Evolutionary conservation across 2,888 invertebrate genomes (phyloP).

Genomic region (Dromius quadrimaculatus): DNA sequence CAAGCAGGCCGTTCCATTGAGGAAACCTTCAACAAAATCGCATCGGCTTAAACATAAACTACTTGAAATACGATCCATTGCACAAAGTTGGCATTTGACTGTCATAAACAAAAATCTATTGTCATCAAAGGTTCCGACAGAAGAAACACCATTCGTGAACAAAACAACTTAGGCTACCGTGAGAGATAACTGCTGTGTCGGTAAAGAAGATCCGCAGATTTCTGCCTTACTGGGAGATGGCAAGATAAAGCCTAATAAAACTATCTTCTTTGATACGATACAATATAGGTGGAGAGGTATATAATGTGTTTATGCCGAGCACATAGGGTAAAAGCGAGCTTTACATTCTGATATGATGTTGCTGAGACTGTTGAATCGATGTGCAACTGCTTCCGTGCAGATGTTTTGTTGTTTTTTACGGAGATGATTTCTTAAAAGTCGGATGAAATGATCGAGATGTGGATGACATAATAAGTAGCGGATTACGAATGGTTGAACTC

Average conservation of each 20-base stretch:
- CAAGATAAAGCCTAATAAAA: slow-evolving; percentile 36
- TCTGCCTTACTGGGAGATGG: slow-evolving; percentile 42
- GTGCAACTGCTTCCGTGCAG: background rate
- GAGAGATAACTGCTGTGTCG: slow-evolving; percentile 22
- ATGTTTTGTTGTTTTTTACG: background rate
- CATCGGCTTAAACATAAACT: slow-evolving; percentile 1
- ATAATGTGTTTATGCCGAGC: slow-evolving; percentile 15
- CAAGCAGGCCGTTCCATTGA: background rate
- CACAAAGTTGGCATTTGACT: slow-evolving; percentile 6
- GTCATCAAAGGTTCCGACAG: slow-evolving; percentile 20
- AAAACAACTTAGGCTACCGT: slow-evolving; percentile 21
- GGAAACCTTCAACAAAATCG: background rate
- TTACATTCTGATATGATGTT: slow-evolving; percentile 37
- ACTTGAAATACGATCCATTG: slow-evolving; percentile 11
- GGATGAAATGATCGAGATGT: background rate
- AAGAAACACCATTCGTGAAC: slow-evolving; percentile 28
- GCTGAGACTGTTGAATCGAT: background rate
- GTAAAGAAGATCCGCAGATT: slow-evolving; percentile 35
- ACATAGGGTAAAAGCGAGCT: slow-evolving; percentile 7
- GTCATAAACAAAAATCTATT: slow-evolving; percentile 27
- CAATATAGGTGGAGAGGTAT: background rate
- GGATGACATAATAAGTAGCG: slow-evolving; percentile 23
- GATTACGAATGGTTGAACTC: too few relatives aligned
- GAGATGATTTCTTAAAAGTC: slow-evolving; percentile 10
- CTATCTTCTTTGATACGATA: slow-evolving; percentile 1